phyloP scores from a whole-genome alignment of 1,140 invertebrate genomes.

The Maniola jurtina region DNA sequence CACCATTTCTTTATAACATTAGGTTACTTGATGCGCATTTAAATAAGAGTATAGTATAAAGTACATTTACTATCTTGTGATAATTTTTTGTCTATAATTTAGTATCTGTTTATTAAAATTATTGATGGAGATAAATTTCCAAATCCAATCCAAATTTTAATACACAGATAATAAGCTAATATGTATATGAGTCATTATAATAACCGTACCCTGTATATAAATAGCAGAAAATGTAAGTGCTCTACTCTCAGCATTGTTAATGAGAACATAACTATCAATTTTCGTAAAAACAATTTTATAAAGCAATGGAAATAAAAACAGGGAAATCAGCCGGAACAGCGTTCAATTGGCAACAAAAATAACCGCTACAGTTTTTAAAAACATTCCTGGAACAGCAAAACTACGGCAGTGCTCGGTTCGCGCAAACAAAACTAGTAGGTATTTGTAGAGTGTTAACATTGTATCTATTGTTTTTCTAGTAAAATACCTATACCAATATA shows the following conservation, averaged over 20 bases:
- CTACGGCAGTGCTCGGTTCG: not conserved
- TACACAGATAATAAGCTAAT: no score
- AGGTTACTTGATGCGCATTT: no score
- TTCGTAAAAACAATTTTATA: constrained; percentile 3
- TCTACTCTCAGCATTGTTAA: not conserved
- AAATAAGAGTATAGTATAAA: no score
- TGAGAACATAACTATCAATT: not conserved
- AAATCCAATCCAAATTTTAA: no score
- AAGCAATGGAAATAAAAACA: constrained; percentile 3
- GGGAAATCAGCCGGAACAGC: constrained; percentile 4
- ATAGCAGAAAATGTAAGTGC: no score
- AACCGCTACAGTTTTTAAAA: constrained; percentile 13
- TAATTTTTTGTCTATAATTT: no score
- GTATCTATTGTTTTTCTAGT: constrained; percentile 1
- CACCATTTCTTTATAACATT: no score
- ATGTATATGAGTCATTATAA: no score
- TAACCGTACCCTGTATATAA: no score
- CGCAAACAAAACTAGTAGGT: constrained; percentile 7
- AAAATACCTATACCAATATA: not conserved
- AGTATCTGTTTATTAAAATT: no score
- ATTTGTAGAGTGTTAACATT: constrained; percentile 3
- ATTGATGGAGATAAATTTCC: no score
- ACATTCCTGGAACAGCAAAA: not conserved
- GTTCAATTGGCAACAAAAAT: constrained; percentile 12
- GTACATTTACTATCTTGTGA: no score